Conservation (phyloP, 2,888 invertebrate genomes). For the Callyntrura sp. region DNA sequence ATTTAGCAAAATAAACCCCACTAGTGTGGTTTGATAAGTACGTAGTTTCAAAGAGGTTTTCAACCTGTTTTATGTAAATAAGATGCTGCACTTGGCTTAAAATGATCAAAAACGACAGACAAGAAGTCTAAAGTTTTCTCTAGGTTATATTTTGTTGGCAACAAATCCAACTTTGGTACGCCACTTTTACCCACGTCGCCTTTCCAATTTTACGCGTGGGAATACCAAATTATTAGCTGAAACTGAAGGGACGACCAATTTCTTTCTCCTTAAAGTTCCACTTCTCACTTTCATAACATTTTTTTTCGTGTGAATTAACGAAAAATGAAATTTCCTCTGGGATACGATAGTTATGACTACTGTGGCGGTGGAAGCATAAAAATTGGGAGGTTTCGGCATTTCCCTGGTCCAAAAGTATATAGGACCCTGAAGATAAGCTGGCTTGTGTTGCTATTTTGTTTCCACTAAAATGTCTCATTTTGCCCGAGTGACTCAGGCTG, state of each 20-base stretch:
- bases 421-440: background rate
- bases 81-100: background rate
- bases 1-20: background rate
- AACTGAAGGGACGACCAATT: background rate
- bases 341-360: background rate
- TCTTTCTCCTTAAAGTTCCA: background rate
- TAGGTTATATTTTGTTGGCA: background rate
- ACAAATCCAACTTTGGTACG: background rate
- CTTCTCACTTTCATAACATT: background rate
- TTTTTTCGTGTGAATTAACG: background rate
- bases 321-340: background rate
- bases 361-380: too few relatives aligned
- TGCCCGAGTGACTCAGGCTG: background rate
- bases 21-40: background rate
- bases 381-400: background rate
- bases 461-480: background rate
- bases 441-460: background rate
- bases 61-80: background rate
- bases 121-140: background rate
- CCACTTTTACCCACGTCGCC: background rate
- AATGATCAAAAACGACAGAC: background rate
- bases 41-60: background rate
- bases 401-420: too few relatives aligned
- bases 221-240: constrained; percentile 12
- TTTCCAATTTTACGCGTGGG: constrained; percentile 40